Evolutionary conservation across 2,888 invertebrate species (phyloP).

Genomic region (Athalia rosae): DNA sequence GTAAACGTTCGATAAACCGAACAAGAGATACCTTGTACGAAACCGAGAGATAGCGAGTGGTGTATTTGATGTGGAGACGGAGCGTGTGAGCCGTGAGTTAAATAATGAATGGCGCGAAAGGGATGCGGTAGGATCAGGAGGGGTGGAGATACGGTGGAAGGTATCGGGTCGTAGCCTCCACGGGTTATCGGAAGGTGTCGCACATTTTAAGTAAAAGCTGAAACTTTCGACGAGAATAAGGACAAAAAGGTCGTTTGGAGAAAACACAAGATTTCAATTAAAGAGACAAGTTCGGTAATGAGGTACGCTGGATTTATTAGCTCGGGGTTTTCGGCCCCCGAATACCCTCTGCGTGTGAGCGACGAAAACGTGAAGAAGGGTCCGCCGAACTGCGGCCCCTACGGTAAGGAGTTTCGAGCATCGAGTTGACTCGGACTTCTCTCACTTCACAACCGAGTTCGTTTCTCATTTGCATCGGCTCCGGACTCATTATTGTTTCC

Average conservation of each 20-base stretch:
- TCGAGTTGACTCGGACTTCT: slow-evolving; percentile 13
- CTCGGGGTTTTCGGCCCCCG: slow-evolving; percentile 56
- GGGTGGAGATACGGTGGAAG: slow-evolving; percentile 20
- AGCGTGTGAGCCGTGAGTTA: not conserved
- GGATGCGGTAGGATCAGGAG: slow-evolving; percentile 15
- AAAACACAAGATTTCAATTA: slow-evolving; percentile 80
- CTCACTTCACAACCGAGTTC: slow-evolving; percentile 15
- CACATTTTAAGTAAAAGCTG: slow-evolving; percentile 63
- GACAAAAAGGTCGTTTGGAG: slow-evolving; percentile 56
- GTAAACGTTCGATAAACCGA: slow-evolving; percentile 23
- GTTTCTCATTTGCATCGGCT: slow-evolving; percentile 61
- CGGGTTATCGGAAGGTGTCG: slow-evolving; percentile 64
- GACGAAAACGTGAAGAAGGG: slow-evolving; percentile 25
- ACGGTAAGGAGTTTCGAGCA: slow-evolving; percentile 2
- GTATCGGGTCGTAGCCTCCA: not conserved
- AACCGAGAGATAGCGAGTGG: not conserved
- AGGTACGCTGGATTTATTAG: slow-evolving; percentile 72
- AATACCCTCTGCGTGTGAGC: slow-evolving; percentile 61
- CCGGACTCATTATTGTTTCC: slow-evolving; percentile 61
- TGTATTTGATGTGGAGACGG: not conserved
- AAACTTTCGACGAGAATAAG: slow-evolving; percentile 48
- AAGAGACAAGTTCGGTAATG: slow-evolving; percentile 78
- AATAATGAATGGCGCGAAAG: slow-evolving; percentile 19
- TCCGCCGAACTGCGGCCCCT: slow-evolving; percentile 8
- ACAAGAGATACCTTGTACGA: not conserved